These are phyloP conservation scores for Sarotherodon lohbergeri DNA, from an alignment of 2,113 vertebrate species.

Conservation along the genomic window DNA sequence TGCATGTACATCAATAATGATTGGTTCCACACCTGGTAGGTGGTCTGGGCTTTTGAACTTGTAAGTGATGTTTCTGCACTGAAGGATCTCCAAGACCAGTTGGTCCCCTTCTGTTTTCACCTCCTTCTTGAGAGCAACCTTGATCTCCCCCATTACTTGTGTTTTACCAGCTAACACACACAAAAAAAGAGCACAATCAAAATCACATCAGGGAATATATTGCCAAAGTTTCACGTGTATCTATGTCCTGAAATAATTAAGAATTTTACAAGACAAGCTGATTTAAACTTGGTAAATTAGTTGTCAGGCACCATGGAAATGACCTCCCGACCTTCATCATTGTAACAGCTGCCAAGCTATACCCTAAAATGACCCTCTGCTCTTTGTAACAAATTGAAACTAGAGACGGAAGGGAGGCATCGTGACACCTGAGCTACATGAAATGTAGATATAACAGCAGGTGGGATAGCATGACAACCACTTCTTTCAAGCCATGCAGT, in stretches of 20 bases:
- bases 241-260: background rate
- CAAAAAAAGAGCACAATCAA: background rate
- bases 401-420: slow-evolving; percentile 23
- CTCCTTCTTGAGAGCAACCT: slow-evolving; percentile 96
- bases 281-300: background rate
- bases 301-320: background rate
- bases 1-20: background rate
- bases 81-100: slow-evolving; percentile 93
- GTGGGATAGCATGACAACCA: slow-evolving; percentile 26
- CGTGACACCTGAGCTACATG: slow-evolving; percentile 44
- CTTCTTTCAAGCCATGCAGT: background rate
- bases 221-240: background rate
- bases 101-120: slow-evolving; percentile 99
- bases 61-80: slow-evolving; percentile 98
- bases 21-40: slow-evolving; percentile 82
- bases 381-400: slow-evolving; percentile 53
- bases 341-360: background rate
- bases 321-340: slow-evolving; percentile 1
- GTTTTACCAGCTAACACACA: slow-evolving; percentile 80
- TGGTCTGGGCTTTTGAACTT: slow-evolving; percentile 99
- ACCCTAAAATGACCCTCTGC: slow-evolving; percentile 7
- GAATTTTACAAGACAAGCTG: background rate
- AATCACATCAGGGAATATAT: background rate
- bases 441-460: slow-evolving; percentile 29
- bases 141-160: slow-evolving; percentile 97